These are phyloP conservation scores for Spodoptera exigua DNA, from an alignment of 2,888 invertebrate species.

Conservation along the genomic window DNA sequence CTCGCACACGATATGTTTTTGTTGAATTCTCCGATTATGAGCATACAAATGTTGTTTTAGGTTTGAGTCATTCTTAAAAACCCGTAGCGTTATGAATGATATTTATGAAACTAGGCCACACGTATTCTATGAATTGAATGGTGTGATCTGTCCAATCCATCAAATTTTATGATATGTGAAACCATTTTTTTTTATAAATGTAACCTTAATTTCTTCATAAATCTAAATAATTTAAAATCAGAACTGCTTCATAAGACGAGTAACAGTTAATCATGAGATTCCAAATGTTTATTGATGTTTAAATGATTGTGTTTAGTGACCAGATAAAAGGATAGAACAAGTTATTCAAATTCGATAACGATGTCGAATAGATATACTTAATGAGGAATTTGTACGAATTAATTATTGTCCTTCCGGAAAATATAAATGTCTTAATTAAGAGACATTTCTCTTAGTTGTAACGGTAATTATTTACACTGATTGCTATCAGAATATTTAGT, in stretches of 20 bases:
- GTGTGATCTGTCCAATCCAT: no score
- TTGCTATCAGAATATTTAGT: constrained; percentile 15
- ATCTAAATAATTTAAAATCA: no score
- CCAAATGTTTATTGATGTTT: constrained; percentile 22
- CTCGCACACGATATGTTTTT: constrained; percentile 49
- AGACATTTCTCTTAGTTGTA: constrained; percentile 39
- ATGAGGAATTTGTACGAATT: constrained; percentile 63
- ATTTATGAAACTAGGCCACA: constrained; percentile 23
- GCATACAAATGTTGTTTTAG: constrained; percentile 28
- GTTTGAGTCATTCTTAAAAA: constrained; percentile 48
- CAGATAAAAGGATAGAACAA: constrained; percentile 48
- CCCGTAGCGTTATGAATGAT: constrained; percentile 24
- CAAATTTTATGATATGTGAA: neutral
- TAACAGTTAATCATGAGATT: constrained; percentile 22
- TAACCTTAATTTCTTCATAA: no score
- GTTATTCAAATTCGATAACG: constrained; percentile 65
- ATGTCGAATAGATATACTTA: constrained; percentile 57
- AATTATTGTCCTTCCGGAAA: constrained; percentile 72
- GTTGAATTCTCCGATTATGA: constrained; percentile 48
- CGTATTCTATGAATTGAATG: constrained; percentile 2
- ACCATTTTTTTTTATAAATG: neutral
- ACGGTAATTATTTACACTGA: constrained; percentile 45
- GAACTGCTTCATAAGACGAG: constrained; percentile 5
- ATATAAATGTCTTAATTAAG: constrained; percentile 56
- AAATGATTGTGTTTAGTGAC: constrained; percentile 35